These are phyloP conservation scores for Malurus cyaneus DNA, from an alignment of 2,113 vertebrate genomes.

Conservation along the genomic window DNA sequence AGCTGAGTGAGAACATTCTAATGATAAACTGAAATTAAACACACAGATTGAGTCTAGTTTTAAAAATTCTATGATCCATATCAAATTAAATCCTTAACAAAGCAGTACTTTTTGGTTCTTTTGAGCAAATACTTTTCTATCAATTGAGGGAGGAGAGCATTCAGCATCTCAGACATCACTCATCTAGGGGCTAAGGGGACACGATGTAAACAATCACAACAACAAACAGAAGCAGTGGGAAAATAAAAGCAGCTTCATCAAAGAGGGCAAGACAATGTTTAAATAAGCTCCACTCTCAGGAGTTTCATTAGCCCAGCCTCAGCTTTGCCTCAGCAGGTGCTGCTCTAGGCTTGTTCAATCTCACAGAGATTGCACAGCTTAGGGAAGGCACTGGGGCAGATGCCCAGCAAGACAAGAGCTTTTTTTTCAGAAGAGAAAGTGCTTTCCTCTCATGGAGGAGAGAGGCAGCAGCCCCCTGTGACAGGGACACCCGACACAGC, in stretches of 20 bases:
- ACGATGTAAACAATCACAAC: background rate
- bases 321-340: background rate
- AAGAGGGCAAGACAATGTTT: background rate
- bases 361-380: background rate
- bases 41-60: background rate
- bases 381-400: background rate
- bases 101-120: background rate
- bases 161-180: background rate
- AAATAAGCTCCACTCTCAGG: background rate
- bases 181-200: background rate
- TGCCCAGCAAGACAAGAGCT: background rate
- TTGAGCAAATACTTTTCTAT: background rate
- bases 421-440: background rate
- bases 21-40: background rate
- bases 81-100: background rate
- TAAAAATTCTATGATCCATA: background rate
- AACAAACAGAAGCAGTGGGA: background rate
- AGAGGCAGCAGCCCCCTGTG: background rate
- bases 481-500: fast-evolving
- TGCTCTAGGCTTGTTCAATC: background rate
- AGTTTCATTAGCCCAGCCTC: background rate
- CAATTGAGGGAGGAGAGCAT: background rate
- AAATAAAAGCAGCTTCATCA: background rate
- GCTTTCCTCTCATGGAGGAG: background rate
- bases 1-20: background rate